Conservation (phyloP, 2,888 invertebrate species). For the Papilio elwesi region DNA sequence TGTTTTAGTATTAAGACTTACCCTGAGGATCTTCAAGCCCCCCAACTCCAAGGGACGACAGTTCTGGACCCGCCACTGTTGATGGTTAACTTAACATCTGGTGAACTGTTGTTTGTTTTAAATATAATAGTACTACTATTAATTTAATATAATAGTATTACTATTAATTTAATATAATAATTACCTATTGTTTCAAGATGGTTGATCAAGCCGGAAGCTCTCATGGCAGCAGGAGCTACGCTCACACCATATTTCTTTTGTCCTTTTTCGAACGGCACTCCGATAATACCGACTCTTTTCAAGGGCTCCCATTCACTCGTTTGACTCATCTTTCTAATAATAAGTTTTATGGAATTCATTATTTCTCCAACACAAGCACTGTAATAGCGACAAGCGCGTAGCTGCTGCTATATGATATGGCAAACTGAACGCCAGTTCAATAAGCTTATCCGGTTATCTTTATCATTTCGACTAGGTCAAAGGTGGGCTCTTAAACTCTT, state of each 20-base stretch:
- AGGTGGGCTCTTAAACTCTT: conserved; percentile 17
- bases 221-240: conserved; percentile 87
- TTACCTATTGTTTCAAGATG: conserved; percentile 86
- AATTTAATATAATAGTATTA: not conserved
- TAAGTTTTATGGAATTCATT: conserved; percentile 70
- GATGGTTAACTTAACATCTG: too few species aligned
- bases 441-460: conserved; percentile 21
- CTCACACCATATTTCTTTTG: conserved; percentile 89
- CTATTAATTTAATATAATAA: conserved; percentile 39
- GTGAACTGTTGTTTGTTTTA: not conserved
- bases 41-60: too few species aligned
- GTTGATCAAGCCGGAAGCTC: conserved; percentile 86
- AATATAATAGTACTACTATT: not conserved
- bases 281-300: conserved; percentile 87
- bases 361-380: conserved; percentile 42
- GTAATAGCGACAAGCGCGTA: not conserved
- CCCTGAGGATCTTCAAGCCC: too few species aligned
- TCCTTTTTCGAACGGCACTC: conserved; percentile 92
- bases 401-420: conserved; percentile 8
- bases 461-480: conserved; percentile 32
- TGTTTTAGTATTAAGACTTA: too few species aligned
- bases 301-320: conserved; percentile 62
- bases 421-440: conserved; percentile 21
- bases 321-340: conserved; percentile 68
- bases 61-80: too few species aligned